phyloP scores from a whole-genome alignment of 1,140 invertebrate genomes.

The Chlorops oryzae region DNA sequence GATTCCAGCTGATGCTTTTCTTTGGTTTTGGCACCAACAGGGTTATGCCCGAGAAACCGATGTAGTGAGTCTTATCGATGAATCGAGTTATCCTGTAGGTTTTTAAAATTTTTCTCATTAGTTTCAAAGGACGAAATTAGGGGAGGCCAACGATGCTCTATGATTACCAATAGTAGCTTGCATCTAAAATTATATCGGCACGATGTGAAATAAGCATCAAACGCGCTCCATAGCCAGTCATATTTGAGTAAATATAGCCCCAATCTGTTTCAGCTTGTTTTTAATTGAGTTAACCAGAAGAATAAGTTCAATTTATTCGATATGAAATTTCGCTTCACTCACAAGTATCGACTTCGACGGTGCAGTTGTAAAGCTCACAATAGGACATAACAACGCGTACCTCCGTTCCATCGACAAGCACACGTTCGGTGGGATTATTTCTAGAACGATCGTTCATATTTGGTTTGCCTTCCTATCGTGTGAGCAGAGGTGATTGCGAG shows the following conservation, averaged over 20 bases:
- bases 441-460: conserved; percentile 16
- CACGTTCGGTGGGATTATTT: conserved; percentile 7
- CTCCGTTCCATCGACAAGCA: conserved; percentile 33
- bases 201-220: conserved; percentile 3
- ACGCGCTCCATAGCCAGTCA: conserved; percentile 6
- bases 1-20: conserved; percentile 29
- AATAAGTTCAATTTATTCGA: not conserved
- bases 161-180: conserved; percentile 13
- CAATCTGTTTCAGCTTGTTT: conserved; percentile 7
- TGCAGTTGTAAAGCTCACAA: conserved; percentile 34
- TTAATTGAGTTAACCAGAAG: not conserved
- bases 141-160: conserved; percentile 18
- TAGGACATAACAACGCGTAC: conserved; percentile 25
- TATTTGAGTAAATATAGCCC: conserved; percentile 10
- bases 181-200: conserved; percentile 2
- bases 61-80: too few relatives aligned
- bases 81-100: too few relatives aligned
- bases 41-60: too few relatives aligned
- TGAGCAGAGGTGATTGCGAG: too few relatives aligned
- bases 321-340: conserved; percentile 12
- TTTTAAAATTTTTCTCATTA: too few relatives aligned
- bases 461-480: conserved; percentile 19
- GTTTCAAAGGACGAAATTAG: too few relatives aligned
- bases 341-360: conserved; percentile 31
- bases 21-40: conserved; percentile 30